phyloP scores from a whole-genome alignment of 1,140 invertebrate species.

The Trichonephila inaurata region DNA sequence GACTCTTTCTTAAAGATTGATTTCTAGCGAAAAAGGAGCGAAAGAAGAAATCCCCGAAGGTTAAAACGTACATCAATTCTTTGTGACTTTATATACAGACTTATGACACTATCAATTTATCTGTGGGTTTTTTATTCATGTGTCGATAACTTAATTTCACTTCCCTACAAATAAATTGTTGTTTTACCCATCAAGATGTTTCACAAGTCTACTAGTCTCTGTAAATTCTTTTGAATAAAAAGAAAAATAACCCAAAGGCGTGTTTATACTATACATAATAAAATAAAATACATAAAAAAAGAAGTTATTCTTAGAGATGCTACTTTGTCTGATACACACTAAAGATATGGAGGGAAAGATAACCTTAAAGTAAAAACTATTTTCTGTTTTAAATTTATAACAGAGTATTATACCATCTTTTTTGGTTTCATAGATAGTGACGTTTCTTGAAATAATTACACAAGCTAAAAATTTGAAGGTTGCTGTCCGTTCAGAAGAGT shows the following conservation, averaged over 20 bases:
- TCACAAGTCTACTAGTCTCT: neutral
- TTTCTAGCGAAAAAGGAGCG: neutral
- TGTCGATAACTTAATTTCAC: constrained; percentile 45
- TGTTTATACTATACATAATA: neutral
- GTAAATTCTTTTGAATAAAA: neutral
- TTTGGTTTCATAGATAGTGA: neutral
- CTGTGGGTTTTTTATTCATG: neutral
- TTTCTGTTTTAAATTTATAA: neutral
- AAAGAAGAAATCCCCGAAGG: constrained; percentile 10
- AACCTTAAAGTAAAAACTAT: neutral
- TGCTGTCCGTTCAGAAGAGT: no score
- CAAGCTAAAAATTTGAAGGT: no score
- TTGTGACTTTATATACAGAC: constrained; percentile 26
- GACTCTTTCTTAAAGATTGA: constrained; percentile 2
- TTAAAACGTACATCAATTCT: neutral
- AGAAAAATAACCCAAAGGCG: neutral
- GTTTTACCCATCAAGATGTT: neutral
- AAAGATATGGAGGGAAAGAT: neutral
- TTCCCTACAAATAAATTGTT: neutral
- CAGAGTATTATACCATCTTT: neutral
- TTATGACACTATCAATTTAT: constrained; percentile 9
- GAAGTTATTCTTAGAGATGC: neutral
- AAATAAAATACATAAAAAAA: neutral
- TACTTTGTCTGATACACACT: neutral
- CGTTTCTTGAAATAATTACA: neutral